Base-by-base conservation (phyloP, 2,888 invertebrate species). In the Stenoptilia bipunctidactyla region DNA sequence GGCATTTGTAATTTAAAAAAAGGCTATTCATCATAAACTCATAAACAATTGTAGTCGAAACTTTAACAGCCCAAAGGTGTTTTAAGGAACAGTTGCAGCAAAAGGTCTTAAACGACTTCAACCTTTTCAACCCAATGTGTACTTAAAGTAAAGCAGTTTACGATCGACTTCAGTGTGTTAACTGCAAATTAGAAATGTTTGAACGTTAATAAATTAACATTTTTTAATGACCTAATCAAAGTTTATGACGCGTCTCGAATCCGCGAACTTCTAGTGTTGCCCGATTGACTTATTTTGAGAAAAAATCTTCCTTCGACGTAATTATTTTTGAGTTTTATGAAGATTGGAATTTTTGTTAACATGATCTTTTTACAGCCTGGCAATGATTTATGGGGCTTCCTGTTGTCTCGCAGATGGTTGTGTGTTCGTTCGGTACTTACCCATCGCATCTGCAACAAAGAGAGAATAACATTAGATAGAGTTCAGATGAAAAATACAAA, bases 381-480 rank as follows among this genome's bases (percentile, higher is more conserved):
- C 37, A 4, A 46, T 80, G 80, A 82, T 80, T 82, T 80, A 82
- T 62, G 66, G 42, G 40, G 56, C 62, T 72, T 70, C 72, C 68
- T 67, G 64, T 55, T 57, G 56, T 58, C 55, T 56, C 50, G 45
- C 46, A 44, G 44, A 37, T 49, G 50, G 35, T 41, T 15, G 15
- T 33, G 59, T 27, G 34, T 15, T 67, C 45, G 34, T 15, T 67
- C 45, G n/a, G 42, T 76, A 88, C 90, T 91, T 88, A 91, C 91
- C 91, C 88, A 91, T 90, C 75, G 90, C 90, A 87, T 91, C 91
- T 91, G 91, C 66, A 91, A 91, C 89, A 90, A 87, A 86, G 68
- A 30, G 30, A 30, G 30, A 12, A n/a, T 5, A 20, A 20, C 3
- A 20, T 20, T 20, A 20, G 3, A 20, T 20, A 8, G 20, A 5